These are phyloP conservation scores for Channa maculata DNA, from an alignment of 2,113 vertebrate species.

Conservation along the genomic window DNA sequence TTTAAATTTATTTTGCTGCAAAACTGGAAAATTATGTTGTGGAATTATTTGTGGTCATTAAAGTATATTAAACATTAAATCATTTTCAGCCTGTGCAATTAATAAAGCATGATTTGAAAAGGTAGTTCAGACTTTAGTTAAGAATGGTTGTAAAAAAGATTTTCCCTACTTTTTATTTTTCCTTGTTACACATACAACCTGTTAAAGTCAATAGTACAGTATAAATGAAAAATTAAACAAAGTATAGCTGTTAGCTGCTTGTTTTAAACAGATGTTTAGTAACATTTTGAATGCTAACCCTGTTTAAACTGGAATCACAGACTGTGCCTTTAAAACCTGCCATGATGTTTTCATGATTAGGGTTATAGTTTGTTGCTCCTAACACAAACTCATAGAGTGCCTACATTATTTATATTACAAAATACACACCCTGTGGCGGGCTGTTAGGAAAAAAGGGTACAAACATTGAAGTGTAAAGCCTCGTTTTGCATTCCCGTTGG, in stretches of 20 bases:
- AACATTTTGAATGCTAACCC: too few species aligned
- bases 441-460: conserved; percentile 17
- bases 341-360: conserved; percentile 39
- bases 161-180: too few species aligned
- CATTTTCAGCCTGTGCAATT: conserved; percentile 11
- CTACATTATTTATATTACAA: conserved; percentile 58
- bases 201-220: too few species aligned
- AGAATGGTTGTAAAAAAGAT: neutral
- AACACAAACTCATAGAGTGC: conserved; percentile 48
- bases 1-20: conserved; percentile 39
- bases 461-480: conserved; percentile 44
- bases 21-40: conserved; percentile 47
- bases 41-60: conserved; percentile 57
- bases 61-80: conserved; percentile 53
- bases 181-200: neutral
- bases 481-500: conserved; percentile 35
- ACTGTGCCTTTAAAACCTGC: conserved; percentile 28
- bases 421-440: conserved; percentile 34
- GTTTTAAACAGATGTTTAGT: too few species aligned
- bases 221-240: neutral
- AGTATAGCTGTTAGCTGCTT: too few species aligned
- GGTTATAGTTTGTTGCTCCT: conserved; percentile 30
- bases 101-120: neutral
- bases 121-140: neutral
- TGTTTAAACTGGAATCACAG: conserved; percentile 20